phyloP scores from a whole-genome alignment of 2,888 invertebrate genomes.

The Petrolisthes manimaculis region DNA sequence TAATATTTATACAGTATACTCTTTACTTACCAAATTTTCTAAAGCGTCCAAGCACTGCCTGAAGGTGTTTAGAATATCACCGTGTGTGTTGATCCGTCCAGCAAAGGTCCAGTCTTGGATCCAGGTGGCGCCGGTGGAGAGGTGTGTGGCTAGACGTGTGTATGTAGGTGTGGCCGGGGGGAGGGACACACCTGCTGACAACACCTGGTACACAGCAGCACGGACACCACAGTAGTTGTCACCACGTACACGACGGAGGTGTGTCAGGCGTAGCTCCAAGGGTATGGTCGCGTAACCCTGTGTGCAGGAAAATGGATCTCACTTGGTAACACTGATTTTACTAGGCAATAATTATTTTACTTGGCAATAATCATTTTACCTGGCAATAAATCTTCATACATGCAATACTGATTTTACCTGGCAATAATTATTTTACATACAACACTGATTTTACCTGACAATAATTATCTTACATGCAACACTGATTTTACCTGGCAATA shows the following conservation, averaged over 20 bases:
- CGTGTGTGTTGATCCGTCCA: constrained; percentile 67
- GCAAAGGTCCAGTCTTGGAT: constrained; percentile 71
- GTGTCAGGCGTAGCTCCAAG: constrained; percentile 67
- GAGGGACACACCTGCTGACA: constrained; percentile 67
- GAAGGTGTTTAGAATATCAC: constrained; percentile 68
- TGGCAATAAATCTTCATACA: too few species aligned
- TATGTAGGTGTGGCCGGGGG: constrained; percentile 67
- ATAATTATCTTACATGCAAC: too few species aligned
- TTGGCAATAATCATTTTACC: too few species aligned
- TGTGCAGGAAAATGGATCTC: constrained; percentile 18
- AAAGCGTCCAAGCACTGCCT: constrained; percentile 68
- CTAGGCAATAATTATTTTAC: too few species aligned
- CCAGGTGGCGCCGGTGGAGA: constrained; percentile 67
- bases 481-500: too few species aligned
- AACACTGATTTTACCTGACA: too few species aligned
- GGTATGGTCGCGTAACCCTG: constrained; percentile 71
- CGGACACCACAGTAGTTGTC: constrained; percentile 72
- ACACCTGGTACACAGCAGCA: constrained; percentile 70
- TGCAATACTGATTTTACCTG: too few species aligned
- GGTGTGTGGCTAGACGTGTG: constrained; percentile 60
- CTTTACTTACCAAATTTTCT: constrained; percentile 67
- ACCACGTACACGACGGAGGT: constrained; percentile 70
- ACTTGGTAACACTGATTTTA: too few species aligned
- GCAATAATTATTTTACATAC: too few species aligned
- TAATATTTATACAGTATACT: too few species aligned